Percentiles rank a stretch among this genome's conserved stretches.
phyloP scores from a whole-genome alignment of 2,113 vertebrate genomes.

The Nyctibius bracteatus region DNA sequence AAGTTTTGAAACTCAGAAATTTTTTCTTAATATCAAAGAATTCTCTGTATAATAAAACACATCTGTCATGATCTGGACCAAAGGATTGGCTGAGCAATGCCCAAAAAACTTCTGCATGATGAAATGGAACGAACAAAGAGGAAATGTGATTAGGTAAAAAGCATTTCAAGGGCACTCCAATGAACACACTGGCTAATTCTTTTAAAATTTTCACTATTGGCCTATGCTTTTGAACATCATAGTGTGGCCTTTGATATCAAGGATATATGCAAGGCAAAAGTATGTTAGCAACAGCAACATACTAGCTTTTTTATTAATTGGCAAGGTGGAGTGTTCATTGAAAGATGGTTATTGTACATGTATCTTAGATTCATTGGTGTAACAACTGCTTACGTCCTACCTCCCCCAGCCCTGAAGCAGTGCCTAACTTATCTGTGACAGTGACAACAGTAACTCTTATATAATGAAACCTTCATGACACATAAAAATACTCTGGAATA shows the following conservation, averaged over 20 bases:
- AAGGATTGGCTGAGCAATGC: neutral
- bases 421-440: neutral
- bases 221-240: neutral
- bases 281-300: neutral
- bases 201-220: neutral
- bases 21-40: neutral
- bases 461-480: neutral
- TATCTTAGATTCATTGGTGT: neutral
- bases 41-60: neutral
- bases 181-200: neutral
- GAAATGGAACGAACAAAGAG: neutral
- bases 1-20: neutral
- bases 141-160: neutral
- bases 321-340: neutral
- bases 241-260: neutral
- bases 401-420: neutral
- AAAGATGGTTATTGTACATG: neutral
- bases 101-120: neutral
- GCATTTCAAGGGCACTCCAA: neutral
- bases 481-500: neutral
- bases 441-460: neutral
- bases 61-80: neutral
- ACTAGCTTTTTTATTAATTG: neutral
- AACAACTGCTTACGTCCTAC: neutral
- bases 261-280: neutral